Evolutionary conservation across 1,140 invertebrate species (phyloP).

Genomic region (Pemphigus obesinymphae): DNA sequence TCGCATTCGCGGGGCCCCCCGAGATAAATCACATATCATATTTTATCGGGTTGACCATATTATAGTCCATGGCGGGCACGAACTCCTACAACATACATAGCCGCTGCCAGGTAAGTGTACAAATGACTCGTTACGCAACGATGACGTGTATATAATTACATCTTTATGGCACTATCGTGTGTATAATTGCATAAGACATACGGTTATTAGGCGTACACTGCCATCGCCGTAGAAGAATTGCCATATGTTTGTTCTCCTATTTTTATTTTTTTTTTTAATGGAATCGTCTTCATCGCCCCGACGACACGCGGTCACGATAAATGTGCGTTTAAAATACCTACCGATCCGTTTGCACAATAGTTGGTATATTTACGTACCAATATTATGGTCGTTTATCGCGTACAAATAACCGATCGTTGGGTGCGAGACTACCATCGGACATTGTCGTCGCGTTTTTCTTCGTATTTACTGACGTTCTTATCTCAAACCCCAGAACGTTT

Average conservation of each 20-base stretch:
- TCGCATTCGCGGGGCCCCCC: no score
- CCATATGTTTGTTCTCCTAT: background rate
- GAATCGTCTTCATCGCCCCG: background rate
- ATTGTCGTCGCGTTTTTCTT: no score
- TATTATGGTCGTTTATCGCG: no score
- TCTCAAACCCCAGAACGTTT: no score
- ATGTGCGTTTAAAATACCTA: no score
- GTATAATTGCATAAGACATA: background rate
- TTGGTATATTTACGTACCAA: no score
- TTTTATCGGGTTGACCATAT: background rate
- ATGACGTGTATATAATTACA: background rate
- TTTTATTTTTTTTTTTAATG: no score
- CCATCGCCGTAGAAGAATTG: background rate
- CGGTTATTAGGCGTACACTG: background rate
- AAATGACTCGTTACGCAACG: slow-evolving; percentile 1
- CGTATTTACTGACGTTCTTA: no score
- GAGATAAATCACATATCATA: background rate
- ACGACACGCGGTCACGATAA: background rate
- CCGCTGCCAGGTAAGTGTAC: background rate
- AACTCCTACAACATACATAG: background rate
- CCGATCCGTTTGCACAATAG: no score
- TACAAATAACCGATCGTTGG: no score
- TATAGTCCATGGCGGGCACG: background rate
- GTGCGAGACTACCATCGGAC: no score
- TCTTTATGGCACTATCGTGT: background rate